Base-by-base conservation (phyloP, 2,888 invertebrate genomes). In the Rapana venosa region DNA sequence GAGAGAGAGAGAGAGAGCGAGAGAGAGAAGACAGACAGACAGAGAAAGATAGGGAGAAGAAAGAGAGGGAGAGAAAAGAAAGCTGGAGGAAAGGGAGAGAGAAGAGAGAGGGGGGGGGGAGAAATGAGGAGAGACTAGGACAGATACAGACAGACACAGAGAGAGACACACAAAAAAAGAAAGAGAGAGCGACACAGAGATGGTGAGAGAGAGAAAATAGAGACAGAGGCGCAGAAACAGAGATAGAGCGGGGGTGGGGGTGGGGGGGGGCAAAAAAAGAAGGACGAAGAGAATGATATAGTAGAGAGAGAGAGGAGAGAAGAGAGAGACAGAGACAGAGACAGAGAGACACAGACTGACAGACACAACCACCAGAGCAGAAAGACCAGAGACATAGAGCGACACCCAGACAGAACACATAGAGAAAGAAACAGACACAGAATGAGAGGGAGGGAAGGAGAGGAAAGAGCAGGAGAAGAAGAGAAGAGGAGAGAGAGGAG, bases 371-470 rank as follows among this genome's bases (percentile, higher is more conserved):
- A 70, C 17, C 13, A 58, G 35, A 66, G 35, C 66, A 32, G 20
- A 88, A 32, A 36, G 66, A 66, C 13, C 15, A 32, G 30, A 32
- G 86, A 66, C 4, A 35, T 30, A 61, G 86, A 61, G 74, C 0
- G 61, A 61, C 15, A 61, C 35, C 4, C 35, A 22, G 36, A 32
- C 26, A 17, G 47, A 36, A 86, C 47, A 56, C 22, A 56, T 35
- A 70, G 47, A 2, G 81, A 81, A 32, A 58, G 58, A 84, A 36
- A 70, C 5, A 84, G 85, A 85, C n/a, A 83, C 5, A 84, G 85
- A 85, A 56, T 61, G 89, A 89, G 74, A 89, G 85, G 22, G 85
- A 89, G 89, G 83, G 56, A 83, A 84, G 58, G 66, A 88, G 88
- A 88, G 85, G n/a, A n/a, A n/a, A n/a, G n/a, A n/a, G n/a, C n/a